These are phyloP conservation scores for Oreohelix idahoensis DNA, from an alignment of 1,140 invertebrate genomes.

Conservation along the genomic window DNA sequence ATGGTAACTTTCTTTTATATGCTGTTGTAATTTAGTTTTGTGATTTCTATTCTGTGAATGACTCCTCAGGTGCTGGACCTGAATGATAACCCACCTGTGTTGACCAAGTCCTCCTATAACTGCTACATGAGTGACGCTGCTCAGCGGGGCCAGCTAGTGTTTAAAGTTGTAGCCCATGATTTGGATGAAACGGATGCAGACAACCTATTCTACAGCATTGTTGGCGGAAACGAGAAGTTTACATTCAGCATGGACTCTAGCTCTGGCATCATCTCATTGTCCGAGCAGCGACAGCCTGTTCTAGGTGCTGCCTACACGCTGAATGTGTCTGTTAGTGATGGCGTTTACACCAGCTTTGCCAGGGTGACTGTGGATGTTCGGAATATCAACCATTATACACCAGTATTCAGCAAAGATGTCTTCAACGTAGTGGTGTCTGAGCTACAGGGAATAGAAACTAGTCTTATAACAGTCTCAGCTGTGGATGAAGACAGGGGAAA, in stretches of 20 bases:
- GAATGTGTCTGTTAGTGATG: constrained; percentile 72
- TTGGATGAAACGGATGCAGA: constrained; percentile 84
- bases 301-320: constrained; percentile 74
- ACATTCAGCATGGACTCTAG: constrained; percentile 85
- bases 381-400: constrained; percentile 85
- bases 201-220: constrained; percentile 85
- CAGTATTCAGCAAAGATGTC: constrained; percentile 82
- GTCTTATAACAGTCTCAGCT: constrained; percentile 77
- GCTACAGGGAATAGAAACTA: constrained; percentile 70
- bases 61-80: neutral
- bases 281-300: constrained; percentile 80
- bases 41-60: neutral
- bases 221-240: constrained; percentile 87
- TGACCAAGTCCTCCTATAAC: constrained; percentile 71
- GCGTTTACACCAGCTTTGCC: constrained; percentile 73
- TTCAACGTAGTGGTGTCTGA: constrained; percentile 79
- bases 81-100: neutral
- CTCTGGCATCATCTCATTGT: constrained; percentile 79
- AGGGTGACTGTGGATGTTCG: constrained; percentile 79
- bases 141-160: constrained; percentile 88
- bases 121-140: constrained; percentile 87
- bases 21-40: too few species aligned
- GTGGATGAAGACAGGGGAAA: constrained; percentile 84
- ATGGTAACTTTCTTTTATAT: too few species aligned
- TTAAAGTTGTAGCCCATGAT: constrained; percentile 89